Evolutionary conservation across 1,140 invertebrate genomes (phyloP).

Genomic region (Heliconius congener): DNA sequence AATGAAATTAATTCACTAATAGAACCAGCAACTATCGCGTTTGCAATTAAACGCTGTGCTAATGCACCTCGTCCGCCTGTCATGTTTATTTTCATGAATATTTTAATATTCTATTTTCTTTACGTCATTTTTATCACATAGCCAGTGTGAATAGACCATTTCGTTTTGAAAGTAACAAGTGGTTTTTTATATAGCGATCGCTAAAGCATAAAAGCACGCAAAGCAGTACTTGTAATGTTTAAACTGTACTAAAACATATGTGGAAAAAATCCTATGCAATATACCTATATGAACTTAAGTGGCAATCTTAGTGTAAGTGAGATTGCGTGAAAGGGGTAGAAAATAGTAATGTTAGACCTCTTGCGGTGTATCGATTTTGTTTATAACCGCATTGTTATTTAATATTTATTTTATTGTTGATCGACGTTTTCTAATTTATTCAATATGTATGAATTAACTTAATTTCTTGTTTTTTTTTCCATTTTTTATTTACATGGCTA

Average conservation of each 20-base stretch:
- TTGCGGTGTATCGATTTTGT: constrained; percentile 13
- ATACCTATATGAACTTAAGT: neutral
- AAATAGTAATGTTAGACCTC: neutral
- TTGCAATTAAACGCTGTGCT: no score
- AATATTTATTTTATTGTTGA: constrained; percentile 3
- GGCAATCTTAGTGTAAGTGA: neutral
- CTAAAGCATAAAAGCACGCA: neutral
- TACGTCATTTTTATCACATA: neutral
- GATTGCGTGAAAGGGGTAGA: constrained; percentile 11
- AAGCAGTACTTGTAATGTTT: neutral
- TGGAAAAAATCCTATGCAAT: neutral
- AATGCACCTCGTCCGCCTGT: no score
- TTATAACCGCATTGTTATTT: constrained; percentile 7
- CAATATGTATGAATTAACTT: neutral
- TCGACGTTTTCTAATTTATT: neutral
- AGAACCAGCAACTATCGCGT: no score
- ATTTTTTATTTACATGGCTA: no score
- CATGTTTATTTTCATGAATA: neutral
- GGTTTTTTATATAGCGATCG: neutral
- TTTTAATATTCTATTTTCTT: neutral
- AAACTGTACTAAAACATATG: constrained; percentile 1
- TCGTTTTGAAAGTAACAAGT: neutral
- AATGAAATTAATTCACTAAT: no score
- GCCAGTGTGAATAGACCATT: neutral
- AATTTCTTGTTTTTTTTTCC: neutral